Conservation (phyloP, 2,113 vertebrate genomes). For the Clarias macrocephalus region DNA sequence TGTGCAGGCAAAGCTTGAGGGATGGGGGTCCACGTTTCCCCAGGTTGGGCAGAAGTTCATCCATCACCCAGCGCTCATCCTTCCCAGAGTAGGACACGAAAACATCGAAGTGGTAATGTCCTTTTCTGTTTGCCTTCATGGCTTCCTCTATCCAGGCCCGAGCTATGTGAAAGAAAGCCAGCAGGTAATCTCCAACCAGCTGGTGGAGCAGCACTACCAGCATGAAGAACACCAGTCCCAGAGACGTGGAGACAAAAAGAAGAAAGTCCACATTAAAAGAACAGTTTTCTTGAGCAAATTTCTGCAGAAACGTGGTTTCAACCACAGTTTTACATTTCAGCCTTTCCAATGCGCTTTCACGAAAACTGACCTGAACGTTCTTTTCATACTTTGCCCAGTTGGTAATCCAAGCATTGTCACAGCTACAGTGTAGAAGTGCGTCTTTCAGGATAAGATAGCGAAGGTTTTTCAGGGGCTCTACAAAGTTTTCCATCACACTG, state of each 20-base stretch:
- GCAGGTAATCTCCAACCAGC: slow-evolving; percentile 33
- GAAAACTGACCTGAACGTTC: background rate
- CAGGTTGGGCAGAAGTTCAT: no score
- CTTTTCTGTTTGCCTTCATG: background rate
- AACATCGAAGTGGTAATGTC: slow-evolving; percentile 46
- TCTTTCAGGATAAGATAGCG: slow-evolving; percentile 1
- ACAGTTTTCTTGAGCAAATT: slow-evolving; percentile 22
- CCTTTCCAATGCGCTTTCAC: background rate
- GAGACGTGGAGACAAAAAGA: slow-evolving; percentile 12
- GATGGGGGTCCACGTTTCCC: no score
- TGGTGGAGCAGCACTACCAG: slow-evolving; percentile 34
- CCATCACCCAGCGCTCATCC: slow-evolving; percentile 34
- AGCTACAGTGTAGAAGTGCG: slow-evolving; percentile 22
- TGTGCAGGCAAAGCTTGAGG: no score
- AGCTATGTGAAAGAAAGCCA: slow-evolving; percentile 36
- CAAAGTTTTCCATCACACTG: slow-evolving; percentile 24
- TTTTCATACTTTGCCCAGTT: slow-evolving; percentile 27
- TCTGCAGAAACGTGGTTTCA: background rate
- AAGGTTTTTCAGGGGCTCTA: slow-evolving; percentile 27
- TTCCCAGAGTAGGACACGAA: slow-evolving; percentile 56
- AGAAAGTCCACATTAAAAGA: slow-evolving; percentile 11
- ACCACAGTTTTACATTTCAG: background rate
- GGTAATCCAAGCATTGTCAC: slow-evolving; percentile 37
- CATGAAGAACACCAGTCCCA: slow-evolving; percentile 32
- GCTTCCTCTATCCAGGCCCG: slow-evolving; percentile 40